Base-by-base conservation (phyloP, 2,113 vertebrate species). In the Siniperca knerii region DNA sequence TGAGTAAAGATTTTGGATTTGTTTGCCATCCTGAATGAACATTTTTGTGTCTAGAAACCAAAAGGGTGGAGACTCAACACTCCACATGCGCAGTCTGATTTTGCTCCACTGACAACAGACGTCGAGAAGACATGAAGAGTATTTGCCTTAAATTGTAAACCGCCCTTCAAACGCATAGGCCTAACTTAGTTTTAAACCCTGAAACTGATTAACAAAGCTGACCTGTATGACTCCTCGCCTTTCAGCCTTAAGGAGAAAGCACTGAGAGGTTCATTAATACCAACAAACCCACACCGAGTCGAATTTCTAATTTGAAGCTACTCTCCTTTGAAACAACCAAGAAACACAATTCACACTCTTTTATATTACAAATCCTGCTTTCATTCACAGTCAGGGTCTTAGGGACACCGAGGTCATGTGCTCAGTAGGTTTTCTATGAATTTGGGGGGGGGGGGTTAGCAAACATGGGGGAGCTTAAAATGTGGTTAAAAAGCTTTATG, bases 11-110 rank as follows among this genome's bases (percentile, higher is more conserved):
- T 35, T 71, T 23, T 3, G 2, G 46, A 64, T 40, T 58, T 62
- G 11, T 64, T 18, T 76, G 44, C 15, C 62, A 52, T 77, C 73
- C 40, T 11, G 69, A 89, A 73, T 42, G 35, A 74, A 18, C 23
- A 20, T 46, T 76, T 85, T 25, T 58, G 64, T 75, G 44, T 40
- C 48, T 2, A 65, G 35, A 84, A 57, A 50, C 33, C 20, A 11
- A 82, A 48, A 74, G 76, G 52, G 64, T 68, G 76, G 54, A 61
- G 77, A 4, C 60, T 50, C 10, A 13, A 37, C 46, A 6, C 16
- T 86, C 80, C 83, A 81, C 69, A 89, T 86, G 83, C 79, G 54
- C 52, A 54, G 42, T 12, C 29, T 69, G 65, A 6, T 42, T 60
- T 68, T 55, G 2, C 10, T 73, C 66, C 66, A 62, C 50, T 40